Evolutionary conservation across 2,797 vertebrate species (phyloP).

Genomic region (Tadarida brasiliensis): DNA sequence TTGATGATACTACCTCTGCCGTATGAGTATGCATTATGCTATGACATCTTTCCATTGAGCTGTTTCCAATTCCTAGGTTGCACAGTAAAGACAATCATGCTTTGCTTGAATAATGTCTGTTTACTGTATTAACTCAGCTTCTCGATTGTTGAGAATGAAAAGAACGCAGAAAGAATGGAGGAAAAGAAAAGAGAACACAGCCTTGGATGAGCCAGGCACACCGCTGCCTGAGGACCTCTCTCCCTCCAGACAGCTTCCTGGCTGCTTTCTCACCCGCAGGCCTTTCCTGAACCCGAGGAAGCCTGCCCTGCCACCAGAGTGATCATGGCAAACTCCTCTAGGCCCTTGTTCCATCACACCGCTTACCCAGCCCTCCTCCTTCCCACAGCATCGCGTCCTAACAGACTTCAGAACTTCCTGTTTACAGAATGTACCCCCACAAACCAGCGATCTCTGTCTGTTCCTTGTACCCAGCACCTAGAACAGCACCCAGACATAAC

Average conservation of each 20-base stretch:
- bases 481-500: neutral
- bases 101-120: neutral
- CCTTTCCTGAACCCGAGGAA: neutral
- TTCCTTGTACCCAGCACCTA: neutral
- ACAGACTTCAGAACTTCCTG: accelerated
- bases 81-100: neutral
- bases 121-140: neutral
- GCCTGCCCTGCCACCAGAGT: neutral
- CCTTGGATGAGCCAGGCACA: accelerated
- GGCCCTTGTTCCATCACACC: accelerated
- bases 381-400: accelerated
- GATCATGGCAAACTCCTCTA: accelerated
- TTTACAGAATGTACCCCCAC: too few relatives aligned
- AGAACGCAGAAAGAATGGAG: neutral
- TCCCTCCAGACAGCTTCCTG: neutral
- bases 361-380: accelerated
- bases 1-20: neutral
- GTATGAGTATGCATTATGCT: neutral
- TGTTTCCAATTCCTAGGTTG: neutral
- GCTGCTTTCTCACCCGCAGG: neutral
- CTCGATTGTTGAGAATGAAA: neutral
- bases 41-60: neutral
- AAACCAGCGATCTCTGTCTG: neutral
- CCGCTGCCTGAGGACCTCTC: accelerated
- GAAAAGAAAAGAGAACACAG: neutral